phyloP scores from a whole-genome alignment of 2,797 vertebrate species.

The Silurus lanzhouensis region DNA sequence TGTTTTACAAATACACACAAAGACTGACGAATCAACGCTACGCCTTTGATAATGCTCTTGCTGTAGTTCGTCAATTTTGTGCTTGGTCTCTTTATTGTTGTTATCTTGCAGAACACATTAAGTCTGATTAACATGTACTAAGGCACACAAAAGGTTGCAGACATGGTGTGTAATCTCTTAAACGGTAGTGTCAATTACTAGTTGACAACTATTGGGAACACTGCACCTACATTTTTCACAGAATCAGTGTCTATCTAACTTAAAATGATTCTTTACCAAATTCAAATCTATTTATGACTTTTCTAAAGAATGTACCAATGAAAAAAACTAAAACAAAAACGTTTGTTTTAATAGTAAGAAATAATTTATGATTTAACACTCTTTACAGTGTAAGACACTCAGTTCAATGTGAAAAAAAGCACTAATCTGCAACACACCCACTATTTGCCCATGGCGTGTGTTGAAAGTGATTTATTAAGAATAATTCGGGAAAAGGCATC shows the following conservation, averaged over 20 bases:
- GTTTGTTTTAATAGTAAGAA: neutral
- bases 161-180: neutral
- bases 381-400: neutral
- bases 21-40: neutral
- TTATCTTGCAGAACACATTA: neutral
- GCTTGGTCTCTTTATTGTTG: neutral
- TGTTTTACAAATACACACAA: constrained; percentile 32
- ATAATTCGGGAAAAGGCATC: neutral
- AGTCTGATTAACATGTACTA: neutral
- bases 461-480: neutral
- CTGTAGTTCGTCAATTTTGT: neutral
- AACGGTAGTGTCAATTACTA: neutral
- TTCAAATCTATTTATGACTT: neutral
- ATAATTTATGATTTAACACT: neutral
- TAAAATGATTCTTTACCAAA: neutral
- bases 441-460: neutral
- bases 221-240: neutral
- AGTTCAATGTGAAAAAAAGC: neutral
- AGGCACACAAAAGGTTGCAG: neutral
- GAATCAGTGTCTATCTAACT: neutral
- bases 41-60: neutral
- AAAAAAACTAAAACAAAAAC: neutral
- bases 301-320: neutral
- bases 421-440: neutral
- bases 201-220: neutral